A percentile compares a stretch with the other conserved stretches of the same genome.
Conservation (phyloP, 1,140 invertebrate species). For the Bicyclus anynana region DNA sequence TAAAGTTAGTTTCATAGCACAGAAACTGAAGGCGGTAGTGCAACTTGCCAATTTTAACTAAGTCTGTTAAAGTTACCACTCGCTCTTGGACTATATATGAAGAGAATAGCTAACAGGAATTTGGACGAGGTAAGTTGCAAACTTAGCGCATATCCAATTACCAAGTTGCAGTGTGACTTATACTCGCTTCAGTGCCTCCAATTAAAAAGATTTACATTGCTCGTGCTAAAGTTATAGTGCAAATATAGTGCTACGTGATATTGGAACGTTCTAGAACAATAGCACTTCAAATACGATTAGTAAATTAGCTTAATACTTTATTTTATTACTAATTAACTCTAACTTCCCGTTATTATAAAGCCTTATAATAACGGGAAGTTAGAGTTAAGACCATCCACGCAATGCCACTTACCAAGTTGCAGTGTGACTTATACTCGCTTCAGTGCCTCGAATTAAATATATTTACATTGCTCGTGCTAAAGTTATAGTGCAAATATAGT, state of each 20-base stretch:
- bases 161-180: not conserved
- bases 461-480: not conserved
- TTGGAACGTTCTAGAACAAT: not conserved
- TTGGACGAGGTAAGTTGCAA: not conserved
- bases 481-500: not conserved
- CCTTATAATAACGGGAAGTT: too few species aligned
- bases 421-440: not conserved
- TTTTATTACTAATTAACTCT: too few species aligned
- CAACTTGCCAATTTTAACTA: too few species aligned
- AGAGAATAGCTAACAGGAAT: not conserved
- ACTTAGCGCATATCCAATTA: slow-evolving; percentile 1
- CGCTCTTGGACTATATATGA: not conserved
- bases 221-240: not conserved
- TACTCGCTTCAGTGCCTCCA: not conserved
- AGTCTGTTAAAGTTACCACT: too few species aligned
- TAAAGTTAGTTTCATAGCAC: too few species aligned
- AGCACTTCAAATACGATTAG: too few species aligned
- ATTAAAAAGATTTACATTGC: not conserved
- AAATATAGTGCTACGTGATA: not conserved
- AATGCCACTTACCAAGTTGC: not conserved
- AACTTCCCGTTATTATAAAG: too few species aligned
- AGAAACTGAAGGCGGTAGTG: too few species aligned
- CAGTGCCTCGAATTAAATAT: not conserved
- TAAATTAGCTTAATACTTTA: too few species aligned
- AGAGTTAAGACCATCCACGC: too few species aligned